Percentiles rank a stretch among this genome's conserved stretches.
phyloP scores from a whole-genome alignment of 2,888 invertebrate species.

The Ommatoiulus sabulosus region DNA sequence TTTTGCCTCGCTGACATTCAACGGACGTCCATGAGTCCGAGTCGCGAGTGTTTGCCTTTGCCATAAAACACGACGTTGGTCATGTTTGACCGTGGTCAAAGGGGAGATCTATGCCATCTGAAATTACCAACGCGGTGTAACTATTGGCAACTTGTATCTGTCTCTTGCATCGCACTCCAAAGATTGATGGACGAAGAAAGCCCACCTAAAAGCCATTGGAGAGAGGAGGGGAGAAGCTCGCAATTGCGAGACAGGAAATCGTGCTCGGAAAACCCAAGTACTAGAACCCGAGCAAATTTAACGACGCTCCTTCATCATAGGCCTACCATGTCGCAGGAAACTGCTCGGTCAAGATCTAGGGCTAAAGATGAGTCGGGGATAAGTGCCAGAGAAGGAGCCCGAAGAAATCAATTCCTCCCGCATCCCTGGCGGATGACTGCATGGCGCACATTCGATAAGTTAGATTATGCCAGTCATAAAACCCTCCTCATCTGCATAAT shows the following conservation, averaged over 20 bases:
- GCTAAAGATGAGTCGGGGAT: not conserved
- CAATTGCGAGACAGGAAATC: constrained; percentile 23
- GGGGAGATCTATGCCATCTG: not conserved
- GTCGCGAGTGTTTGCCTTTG: not conserved
- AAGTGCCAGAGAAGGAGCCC: not conserved
- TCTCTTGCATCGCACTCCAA: constrained; percentile 12
- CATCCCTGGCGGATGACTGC: not conserved
- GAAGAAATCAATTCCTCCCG: not conserved
- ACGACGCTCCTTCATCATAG: not conserved
- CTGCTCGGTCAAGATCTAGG: not conserved
- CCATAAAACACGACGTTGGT: not conserved
- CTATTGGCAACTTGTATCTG: constrained; percentile 19
- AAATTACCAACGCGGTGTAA: not conserved
- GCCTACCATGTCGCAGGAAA: not conserved
- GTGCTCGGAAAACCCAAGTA: constrained; percentile 49
- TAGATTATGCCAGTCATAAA: constrained; percentile 19
- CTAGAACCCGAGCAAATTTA: not conserved
- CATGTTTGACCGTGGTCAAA: constrained; percentile 38
- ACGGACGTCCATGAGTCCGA: not conserved
- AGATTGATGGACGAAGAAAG: constrained; percentile 32
- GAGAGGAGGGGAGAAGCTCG: not conserved
- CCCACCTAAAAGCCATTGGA: not conserved
- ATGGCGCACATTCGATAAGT: not conserved
- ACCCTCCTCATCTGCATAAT: not conserved
- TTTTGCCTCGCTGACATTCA: not conserved